Evolutionary conservation across 2,797 vertebrate species (phyloP).

Genomic region (Toxotes lorentzi): DNA sequence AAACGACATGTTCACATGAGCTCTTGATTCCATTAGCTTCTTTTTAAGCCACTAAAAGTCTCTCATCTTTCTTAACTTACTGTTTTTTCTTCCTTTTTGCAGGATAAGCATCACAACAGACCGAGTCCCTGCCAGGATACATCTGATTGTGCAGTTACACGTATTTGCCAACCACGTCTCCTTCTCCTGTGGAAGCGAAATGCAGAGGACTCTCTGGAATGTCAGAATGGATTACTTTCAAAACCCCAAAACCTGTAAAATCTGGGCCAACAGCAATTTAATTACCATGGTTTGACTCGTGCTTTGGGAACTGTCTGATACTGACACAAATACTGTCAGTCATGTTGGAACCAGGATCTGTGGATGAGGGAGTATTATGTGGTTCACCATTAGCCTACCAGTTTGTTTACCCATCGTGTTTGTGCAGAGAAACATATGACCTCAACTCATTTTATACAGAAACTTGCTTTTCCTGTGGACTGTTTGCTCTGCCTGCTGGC

Average conservation of each 20-base stretch:
- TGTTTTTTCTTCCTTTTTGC: conserved; percentile 18
- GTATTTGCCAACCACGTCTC: conserved; percentile 32
- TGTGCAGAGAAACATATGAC: conserved; percentile 45
- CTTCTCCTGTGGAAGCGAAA: conserved; percentile 21
- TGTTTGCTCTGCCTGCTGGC: conserved; percentile 26
- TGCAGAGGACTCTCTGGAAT: conserved; percentile 13
- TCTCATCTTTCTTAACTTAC: neutral
- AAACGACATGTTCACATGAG: neutral
- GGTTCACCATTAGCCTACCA: conserved; percentile 36
- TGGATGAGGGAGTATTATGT: conserved; percentile 38
- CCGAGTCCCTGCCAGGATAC: neutral
- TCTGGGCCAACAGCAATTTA: conserved; percentile 11
- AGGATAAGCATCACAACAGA: conserved; percentile 35
- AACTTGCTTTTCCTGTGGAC: conserved; percentile 21
- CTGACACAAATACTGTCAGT: conserved; percentile 41
- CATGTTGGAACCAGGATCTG: conserved; percentile 59
- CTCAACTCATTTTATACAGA: conserved; percentile 14
- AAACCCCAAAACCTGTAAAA: conserved; percentile 31
- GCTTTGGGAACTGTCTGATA: conserved; percentile 18
- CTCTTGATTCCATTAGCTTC: conserved; percentile 5
- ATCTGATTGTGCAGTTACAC: conserved; percentile 18
- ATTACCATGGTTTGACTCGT: conserved; percentile 22
- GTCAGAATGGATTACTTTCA: conserved; percentile 44
- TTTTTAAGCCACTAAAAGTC: conserved; percentile 12
- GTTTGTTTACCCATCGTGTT: conserved; percentile 20